Base-by-base conservation (phyloP, 2,113 vertebrate species). In the Lucifuga dentata region DNA sequence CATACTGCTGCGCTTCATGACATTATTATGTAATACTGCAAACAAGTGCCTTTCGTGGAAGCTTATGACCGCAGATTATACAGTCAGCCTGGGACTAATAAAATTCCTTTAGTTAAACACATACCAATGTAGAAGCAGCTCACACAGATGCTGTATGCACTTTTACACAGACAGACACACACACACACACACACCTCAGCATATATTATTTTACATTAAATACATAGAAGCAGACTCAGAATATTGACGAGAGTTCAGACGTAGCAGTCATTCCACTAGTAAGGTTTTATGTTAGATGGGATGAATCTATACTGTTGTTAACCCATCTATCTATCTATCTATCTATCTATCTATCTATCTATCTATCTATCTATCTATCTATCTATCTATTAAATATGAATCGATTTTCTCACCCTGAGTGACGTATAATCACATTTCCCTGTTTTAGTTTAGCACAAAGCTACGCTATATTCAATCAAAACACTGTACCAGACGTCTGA, bases 21-120 rank as follows among this genome's bases (percentile, higher is more conserved):
- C 68, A 36, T 32, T 6, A 56, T 64, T 39, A 10, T 26, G 3
- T 35, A 24, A 41, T 19, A 59, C 21, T 63, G 56, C 62, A 50
- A 81, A 84, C 73, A 55, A 45, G 23, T 23, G 19, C 51, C 68
- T 77, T 80, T 58, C 33, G 77, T 67, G 56, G 72, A 58, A 64
- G 32, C 16, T 53, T 46, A 50, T 48, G 8, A 56, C 48, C 43
- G 35, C 48, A 20, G 10, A 48, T 66, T 45, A 39, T 19, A 61
- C 38, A 9, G 58, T 24, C 17, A 19, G 35, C 5, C 43, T 23
- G 13, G 44, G 9, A 16, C 50, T 5, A n/a, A 66, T 50, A 17
- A 21, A 24, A 64, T 62, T 61, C 63, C 56, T 67, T 56, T 41
- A 79, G 29, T 50, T 67, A 19, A 84, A 84, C 56, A 81, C 32